Evolutionary conservation across 2,113 vertebrate genomes (phyloP).

Genomic region (Pterocles gutturalis): DNA sequence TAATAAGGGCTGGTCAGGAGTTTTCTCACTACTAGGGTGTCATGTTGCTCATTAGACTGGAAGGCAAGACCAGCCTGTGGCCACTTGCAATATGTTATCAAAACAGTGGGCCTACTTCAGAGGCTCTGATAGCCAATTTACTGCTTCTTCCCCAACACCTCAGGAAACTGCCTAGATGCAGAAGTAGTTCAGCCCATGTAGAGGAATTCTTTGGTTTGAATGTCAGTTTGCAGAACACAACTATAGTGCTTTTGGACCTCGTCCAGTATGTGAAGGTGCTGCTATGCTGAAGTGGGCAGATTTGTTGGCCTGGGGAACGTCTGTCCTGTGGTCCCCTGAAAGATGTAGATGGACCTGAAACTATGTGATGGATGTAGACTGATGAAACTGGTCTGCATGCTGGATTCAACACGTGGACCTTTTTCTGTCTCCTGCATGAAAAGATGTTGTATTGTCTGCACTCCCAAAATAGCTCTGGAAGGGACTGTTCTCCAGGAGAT

Average conservation of each 20-base stretch:
- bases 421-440: neutral
- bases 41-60: neutral
- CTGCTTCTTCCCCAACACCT: neutral
- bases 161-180: neutral
- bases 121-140: neutral
- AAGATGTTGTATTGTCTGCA: neutral
- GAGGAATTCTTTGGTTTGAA: neutral
- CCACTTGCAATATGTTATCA: neutral
- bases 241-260: neutral
- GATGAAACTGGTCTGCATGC: neutral
- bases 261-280: neutral
- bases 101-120: neutral
- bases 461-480: neutral
- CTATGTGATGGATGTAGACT: neutral
- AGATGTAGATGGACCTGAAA: neutral
- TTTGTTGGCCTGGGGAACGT: neutral
- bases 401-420: neutral
- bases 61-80: neutral
- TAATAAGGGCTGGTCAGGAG: neutral
- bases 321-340: neutral
- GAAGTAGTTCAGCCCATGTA: neutral
- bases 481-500: neutral
- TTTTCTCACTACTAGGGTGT: neutral
- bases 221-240: neutral
- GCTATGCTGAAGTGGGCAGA: neutral